Conservation (phyloP, 2,797 vertebrate species). For the Propithecus perrieri region DNA sequence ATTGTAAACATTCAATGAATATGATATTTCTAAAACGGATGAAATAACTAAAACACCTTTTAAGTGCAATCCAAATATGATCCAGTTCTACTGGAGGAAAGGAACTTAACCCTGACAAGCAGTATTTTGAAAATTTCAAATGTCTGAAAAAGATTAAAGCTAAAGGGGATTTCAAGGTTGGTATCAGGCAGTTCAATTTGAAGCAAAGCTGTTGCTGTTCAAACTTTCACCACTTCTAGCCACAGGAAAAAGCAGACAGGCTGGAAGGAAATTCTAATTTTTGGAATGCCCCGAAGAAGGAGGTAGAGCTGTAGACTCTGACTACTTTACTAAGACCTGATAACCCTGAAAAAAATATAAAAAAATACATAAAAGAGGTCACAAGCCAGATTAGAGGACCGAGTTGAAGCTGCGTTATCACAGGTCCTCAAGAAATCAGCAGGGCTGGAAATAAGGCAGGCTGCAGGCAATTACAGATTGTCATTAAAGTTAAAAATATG, state of each 20-base stretch:
- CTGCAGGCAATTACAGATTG: constrained; percentile 74
- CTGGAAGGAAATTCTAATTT: constrained; percentile 61
- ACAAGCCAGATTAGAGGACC: constrained; percentile 48
- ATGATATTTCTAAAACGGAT: background rate
- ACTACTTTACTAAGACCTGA: constrained; percentile 54
- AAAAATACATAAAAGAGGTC: constrained; percentile 35
- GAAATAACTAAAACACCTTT: background rate
- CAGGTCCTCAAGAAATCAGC: constrained; percentile 64
- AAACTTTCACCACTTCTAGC: background rate
- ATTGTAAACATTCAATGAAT: background rate
- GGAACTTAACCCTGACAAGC: constrained; percentile 4
- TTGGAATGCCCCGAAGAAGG: constrained; percentile 51
- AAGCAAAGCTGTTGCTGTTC: constrained; percentile 45
- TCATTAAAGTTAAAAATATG: constrained; percentile 71
- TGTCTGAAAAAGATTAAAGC: constrained; percentile 44
- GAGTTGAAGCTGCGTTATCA: constrained; percentile 61
- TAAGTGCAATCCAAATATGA: background rate
- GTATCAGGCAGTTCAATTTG: background rate
- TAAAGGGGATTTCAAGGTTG: constrained; percentile 46
- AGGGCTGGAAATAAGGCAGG: constrained; percentile 66
- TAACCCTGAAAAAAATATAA: constrained; percentile 57
- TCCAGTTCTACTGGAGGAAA: background rate
- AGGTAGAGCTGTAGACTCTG: constrained; percentile 42
- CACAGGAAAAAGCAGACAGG: constrained; percentile 29
- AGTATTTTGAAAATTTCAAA: constrained; percentile 59